phyloP scores from a whole-genome alignment of 2,888 invertebrate genomes.

The Bellardia bayeri region DNA sequence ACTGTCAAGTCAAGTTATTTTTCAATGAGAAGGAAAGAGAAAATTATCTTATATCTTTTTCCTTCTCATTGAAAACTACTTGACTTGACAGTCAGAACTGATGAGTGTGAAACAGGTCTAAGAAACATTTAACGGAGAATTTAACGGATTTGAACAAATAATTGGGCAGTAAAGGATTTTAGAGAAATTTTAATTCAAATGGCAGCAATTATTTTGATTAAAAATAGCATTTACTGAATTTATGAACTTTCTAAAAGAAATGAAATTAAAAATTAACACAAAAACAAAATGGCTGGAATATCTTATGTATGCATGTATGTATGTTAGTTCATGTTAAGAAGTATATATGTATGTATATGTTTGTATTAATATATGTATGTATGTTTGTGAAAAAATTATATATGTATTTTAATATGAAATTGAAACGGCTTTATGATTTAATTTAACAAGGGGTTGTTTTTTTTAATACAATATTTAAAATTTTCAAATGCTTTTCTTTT shows the following conservation, averaged over 20 bases:
- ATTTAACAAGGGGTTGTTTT: constrained; percentile 57
- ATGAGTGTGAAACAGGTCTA: too few relatives aligned
- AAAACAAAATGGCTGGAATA: constrained; percentile 45
- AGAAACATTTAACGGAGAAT: not conserved
- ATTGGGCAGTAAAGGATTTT: not conserved
- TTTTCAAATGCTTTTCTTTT: constrained; percentile 71
- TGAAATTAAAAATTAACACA: not conserved
- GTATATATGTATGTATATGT: constrained; percentile 14
- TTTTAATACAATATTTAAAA: constrained; percentile 43
- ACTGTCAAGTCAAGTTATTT: too few relatives aligned
- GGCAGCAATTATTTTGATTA: constrained; percentile 7
- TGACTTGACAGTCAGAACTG: too few relatives aligned
- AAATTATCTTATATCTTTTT: too few relatives aligned
- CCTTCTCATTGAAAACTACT: too few relatives aligned
- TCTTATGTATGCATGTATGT: constrained; percentile 10
- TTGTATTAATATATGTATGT: constrained; percentile 17
- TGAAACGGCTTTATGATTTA: constrained; percentile 52
- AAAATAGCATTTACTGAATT: not conserved
- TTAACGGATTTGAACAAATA: constrained; percentile 3
- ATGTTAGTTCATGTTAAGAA: constrained; percentile 5
- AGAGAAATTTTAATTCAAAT: constrained; percentile 5
- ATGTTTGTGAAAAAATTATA: not conserved
- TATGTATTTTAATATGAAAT: constrained; percentile 37
- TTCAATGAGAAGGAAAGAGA: too few relatives aligned
- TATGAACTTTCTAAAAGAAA: not conserved